Percentiles rank a stretch among this genome's conserved stretches.
These are phyloP conservation scores for Actinernus sp. DNA, from an alignment of 92 coral and sea anemone species.

Conservation along the genomic window DNA sequence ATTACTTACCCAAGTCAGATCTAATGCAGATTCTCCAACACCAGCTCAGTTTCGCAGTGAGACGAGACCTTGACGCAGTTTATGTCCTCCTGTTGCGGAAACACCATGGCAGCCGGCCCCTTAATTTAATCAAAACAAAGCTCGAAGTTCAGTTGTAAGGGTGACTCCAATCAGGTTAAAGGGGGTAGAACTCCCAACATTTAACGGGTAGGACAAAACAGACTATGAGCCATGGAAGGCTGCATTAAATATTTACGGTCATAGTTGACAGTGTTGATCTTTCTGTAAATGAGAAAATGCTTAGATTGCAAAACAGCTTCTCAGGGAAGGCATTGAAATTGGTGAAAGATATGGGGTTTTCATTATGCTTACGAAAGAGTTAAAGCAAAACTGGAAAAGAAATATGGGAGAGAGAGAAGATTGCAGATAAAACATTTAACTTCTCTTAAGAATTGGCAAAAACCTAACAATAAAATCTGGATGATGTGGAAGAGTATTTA, in stretches of 20 bases:
- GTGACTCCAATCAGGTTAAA: slow-evolving; percentile 32
- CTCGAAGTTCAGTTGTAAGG: too few relatives aligned
- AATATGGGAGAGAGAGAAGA: slow-evolving; percentile 43
- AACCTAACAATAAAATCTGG: slow-evolving; percentile 19
- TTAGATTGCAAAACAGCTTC: too few relatives aligned
- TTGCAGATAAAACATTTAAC: too few relatives aligned
- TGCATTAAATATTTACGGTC: slow-evolving; percentile 40
- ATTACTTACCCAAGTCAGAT: slow-evolving; percentile 24
- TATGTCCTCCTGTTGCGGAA: too few relatives aligned
- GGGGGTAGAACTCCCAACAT: slow-evolving; percentile 49
- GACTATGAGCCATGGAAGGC: slow-evolving; percentile 56
- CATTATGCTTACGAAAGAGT: slow-evolving; percentile 50
- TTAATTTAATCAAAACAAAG: too few relatives aligned
- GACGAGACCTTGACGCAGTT: too few relatives aligned
- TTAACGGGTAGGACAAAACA: slow-evolving; percentile 39
- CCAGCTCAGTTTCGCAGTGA: too few relatives aligned
- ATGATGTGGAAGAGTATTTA: slow-evolving; percentile 48
- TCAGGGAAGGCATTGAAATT: too few relatives aligned
- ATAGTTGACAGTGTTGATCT: slow-evolving; percentile 27
- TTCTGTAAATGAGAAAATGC: slow-evolving; percentile 43
- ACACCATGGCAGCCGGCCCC: too few relatives aligned
- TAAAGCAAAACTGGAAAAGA: slow-evolving; percentile 39
- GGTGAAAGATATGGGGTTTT: too few relatives aligned
- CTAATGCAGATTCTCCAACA: too few relatives aligned
- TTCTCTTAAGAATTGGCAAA: too few relatives aligned